A percentile compares a stretch with the other conserved stretches of the same genome.
phyloP scores from a whole-genome alignment of 2,888 invertebrate species.

The Agrotis clavis region DNA sequence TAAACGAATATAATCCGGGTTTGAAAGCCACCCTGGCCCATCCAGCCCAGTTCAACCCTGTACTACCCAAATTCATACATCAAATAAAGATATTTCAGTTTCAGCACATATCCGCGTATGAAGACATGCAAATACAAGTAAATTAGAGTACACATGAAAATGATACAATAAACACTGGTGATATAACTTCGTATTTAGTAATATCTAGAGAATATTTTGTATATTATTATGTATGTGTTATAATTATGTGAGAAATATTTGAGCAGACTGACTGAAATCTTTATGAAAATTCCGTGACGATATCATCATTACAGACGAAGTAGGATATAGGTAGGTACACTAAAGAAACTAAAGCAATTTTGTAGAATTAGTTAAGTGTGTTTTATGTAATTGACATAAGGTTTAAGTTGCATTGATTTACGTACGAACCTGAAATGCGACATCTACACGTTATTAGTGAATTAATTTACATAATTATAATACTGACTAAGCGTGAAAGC shows the following conservation, averaged over 20 bases:
- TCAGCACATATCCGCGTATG: constrained; percentile 62
- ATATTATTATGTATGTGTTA: constrained; percentile 21
- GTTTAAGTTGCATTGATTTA: neutral
- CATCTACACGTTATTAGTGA: neutral
- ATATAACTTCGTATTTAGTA: constrained; percentile 49
- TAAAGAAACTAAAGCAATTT: neutral
- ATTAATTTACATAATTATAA: no score
- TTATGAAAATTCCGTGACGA: constrained; percentile 62
- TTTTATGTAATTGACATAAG: neutral
- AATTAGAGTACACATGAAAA: constrained; percentile 72
- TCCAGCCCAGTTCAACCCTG: no score
- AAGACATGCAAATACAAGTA: constrained; percentile 25
- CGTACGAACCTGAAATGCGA: no score
- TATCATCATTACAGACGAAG: constrained; percentile 1
- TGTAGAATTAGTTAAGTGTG: neutral
- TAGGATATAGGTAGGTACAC: no score
- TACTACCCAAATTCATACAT: constrained; percentile 36
- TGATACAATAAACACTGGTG: constrained; percentile 66
- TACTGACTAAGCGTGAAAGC: no score
- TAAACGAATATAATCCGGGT: no score
- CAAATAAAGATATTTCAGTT: constrained; percentile 31
- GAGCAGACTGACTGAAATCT: constrained; percentile 38
- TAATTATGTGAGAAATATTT: constrained; percentile 46
- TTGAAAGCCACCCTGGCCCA: no score
- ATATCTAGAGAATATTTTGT: constrained; percentile 32